Evolutionary conservation across 2,113 vertebrate species (phyloP).

Genomic region (Canis aureus): DNA sequence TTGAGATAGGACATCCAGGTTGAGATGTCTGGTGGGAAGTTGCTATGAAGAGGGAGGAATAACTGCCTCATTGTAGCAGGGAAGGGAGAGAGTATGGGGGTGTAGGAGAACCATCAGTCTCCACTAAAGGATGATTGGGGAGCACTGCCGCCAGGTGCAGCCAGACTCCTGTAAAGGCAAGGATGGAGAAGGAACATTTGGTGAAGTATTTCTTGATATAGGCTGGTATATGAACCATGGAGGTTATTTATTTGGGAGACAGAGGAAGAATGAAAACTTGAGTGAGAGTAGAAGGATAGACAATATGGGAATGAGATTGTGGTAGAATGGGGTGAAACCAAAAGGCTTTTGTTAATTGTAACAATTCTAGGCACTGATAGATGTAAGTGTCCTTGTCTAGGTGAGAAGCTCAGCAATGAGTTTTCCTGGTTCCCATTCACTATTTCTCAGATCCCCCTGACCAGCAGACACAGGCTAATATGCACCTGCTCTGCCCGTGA

Average conservation of each 20-base stretch:
- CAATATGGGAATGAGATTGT: rapidly evolving
- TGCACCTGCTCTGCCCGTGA: rapidly evolving
- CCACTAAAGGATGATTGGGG: background rate
- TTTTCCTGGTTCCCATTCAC: background rate
- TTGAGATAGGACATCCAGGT: background rate
- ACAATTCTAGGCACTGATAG: background rate
- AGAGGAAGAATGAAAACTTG: background rate
- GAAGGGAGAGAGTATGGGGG: background rate
- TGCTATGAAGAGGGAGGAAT: background rate
- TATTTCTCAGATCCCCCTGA: background rate
- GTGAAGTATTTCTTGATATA: background rate
- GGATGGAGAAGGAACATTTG: background rate
- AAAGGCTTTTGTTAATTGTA: background rate
- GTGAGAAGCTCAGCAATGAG: background rate
- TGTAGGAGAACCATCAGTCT: background rate
- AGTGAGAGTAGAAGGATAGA: background rate
- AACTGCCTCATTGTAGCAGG: rapidly evolving
- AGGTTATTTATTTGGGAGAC: background rate
- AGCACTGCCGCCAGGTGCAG: rapidly evolving
- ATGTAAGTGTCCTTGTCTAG: rapidly evolving
- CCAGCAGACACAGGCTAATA: background rate
- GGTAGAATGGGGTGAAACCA: rapidly evolving
- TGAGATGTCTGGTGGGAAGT: background rate
- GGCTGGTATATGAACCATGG: background rate
- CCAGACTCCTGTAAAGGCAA: background rate